Base-by-base conservation (phyloP, 2,797 vertebrate species). In the Xyrichtys novacula region DNA sequence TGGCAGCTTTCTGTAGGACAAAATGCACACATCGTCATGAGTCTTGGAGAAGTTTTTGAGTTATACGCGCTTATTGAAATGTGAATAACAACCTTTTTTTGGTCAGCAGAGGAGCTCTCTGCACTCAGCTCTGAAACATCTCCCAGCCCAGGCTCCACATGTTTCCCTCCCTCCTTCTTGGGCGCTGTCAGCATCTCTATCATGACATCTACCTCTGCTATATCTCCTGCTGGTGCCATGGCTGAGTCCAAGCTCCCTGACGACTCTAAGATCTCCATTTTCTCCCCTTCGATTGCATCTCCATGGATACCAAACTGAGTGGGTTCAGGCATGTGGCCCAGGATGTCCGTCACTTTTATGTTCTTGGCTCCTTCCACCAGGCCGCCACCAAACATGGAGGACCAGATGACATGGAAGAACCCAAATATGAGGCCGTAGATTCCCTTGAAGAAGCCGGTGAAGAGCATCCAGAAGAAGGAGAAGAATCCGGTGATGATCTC, bases 311-410 rank as follows among this genome's bases (percentile, higher is more conserved):
- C 97, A 74, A 98, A 98, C 66, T 99, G 98, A 7, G 97, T 99
- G 0, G 98, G 98, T 86, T 99, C 97, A 7, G 98, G 98, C 98
- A 99, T 99, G 88, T 98, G 98, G 10, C 97, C 98, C 42, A 99
- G 91, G 85, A 99, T 97, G 92, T 99, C 98, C 0, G 96, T 99
- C 79, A 99, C 98, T 92, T 97, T 97, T 2, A 99, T 99, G 84
- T 98, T 99, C 93, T 99, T 99, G 78, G 98, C 98, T 31, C 97
- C 97, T 91, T 99, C 98, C 2, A 99, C 96, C 12, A 99, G 89
- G 52, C 98, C 98, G 1, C 97, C 98, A 2, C 98, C 97, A 78
- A 99, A 99, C 86, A 99, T 96, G 46, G 96, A 97, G 48, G 89
- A 95, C 97, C 97, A 99, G 80, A 99, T 95, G 61, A 99, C 81